Evolutionary conservation across 2,888 invertebrate species (phyloP).

Genomic region (Mesochorus sp.): DNA sequence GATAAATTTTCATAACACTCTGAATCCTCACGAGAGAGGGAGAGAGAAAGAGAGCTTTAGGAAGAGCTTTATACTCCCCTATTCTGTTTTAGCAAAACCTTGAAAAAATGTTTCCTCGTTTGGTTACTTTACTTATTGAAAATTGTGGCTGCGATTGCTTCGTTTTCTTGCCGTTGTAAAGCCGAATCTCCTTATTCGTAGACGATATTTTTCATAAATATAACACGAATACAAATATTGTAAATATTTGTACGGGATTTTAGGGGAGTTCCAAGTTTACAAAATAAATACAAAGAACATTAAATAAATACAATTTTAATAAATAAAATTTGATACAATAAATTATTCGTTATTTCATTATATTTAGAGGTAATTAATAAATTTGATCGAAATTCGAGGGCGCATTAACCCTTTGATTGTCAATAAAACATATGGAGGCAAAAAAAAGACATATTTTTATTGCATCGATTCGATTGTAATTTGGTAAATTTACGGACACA

Average conservation of each 20-base stretch:
- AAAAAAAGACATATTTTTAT: too few relatives aligned
- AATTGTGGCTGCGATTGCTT: slow-evolving; percentile 23
- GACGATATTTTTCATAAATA: not conserved
- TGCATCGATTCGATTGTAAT: too few relatives aligned
- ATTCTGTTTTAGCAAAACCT: not conserved
- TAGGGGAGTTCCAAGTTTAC: too few relatives aligned
- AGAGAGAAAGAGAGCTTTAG: slow-evolving; percentile 8
- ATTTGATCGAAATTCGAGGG: not conserved
- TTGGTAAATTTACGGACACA: too few relatives aligned
- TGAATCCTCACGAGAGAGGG: not conserved
- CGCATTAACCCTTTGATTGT: too few relatives aligned
- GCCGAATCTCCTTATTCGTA: not conserved
- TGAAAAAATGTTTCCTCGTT: not conserved
- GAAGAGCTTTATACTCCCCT: slow-evolving; percentile 4
- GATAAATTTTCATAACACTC: slow-evolving; percentile 19
- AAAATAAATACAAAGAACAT: not conserved
- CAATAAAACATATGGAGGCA: too few relatives aligned
- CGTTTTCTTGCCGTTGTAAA: not conserved
- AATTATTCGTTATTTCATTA: not conserved
- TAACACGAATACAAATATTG: not conserved
- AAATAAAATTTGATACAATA: not conserved
- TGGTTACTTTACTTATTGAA: slow-evolving; percentile 41
- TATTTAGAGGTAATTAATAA: not conserved
- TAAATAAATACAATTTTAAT: not conserved
- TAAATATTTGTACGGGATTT: too few relatives aligned